phyloP scores from a whole-genome alignment of 2,113 vertebrate species.

The Erythrolamprus reginae region DNA sequence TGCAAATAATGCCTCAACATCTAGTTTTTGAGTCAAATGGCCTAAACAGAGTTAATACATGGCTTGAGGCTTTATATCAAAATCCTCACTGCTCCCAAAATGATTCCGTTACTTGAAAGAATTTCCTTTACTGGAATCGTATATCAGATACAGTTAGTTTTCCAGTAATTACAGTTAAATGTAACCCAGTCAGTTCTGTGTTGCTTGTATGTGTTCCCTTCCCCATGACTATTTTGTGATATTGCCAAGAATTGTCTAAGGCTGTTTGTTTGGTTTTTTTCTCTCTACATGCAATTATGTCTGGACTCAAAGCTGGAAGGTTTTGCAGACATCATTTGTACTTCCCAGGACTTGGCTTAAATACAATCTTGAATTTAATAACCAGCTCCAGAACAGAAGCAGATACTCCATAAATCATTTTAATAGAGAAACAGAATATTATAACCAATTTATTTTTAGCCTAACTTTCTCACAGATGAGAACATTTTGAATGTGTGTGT shows the following conservation, averaged over 20 bases:
- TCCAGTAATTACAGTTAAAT: not conserved
- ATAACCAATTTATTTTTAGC: not conserved
- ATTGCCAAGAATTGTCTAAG: constrained; percentile 7
- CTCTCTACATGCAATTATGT: not conserved
- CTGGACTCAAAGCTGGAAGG: constrained; percentile 6
- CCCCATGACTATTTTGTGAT: not conserved
- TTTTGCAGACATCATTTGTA: not conserved
- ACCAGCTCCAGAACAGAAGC: constrained; percentile 24
- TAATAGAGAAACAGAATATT: not conserved
- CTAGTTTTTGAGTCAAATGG: not conserved
- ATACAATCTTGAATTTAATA: constrained; percentile 4
- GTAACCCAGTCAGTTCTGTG: not conserved
- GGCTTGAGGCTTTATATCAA: not conserved
- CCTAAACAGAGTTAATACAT: not conserved
- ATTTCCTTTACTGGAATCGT: not conserved
- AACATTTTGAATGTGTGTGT: not conserved
- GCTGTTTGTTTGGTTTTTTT: not conserved
- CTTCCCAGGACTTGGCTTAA: constrained; percentile 9
- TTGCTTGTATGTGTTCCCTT: not conserved
- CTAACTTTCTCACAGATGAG: constrained; percentile 8
- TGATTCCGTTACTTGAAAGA: not conserved
- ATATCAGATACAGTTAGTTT: not conserved
- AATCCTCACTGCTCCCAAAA: not conserved
- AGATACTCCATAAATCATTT: constrained; percentile 29
- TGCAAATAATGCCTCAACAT: not conserved